phyloP scores from a whole-genome alignment of 1,140 invertebrate genomes.

The Apis dorsata region DNA sequence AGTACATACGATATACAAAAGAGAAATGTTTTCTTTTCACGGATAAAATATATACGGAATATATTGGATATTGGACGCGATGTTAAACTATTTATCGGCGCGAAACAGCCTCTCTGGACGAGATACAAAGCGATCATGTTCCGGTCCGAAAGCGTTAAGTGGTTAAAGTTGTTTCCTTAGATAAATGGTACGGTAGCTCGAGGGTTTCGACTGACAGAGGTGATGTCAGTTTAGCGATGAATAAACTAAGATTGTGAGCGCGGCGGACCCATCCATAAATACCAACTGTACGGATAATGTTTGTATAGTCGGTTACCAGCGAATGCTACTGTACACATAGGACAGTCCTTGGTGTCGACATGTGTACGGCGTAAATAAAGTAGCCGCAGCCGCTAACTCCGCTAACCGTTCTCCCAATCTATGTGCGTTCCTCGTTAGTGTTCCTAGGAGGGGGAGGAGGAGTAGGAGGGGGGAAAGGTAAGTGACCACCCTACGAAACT shows the following conservation, averaged over 20 bases:
- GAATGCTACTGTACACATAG: conserved; percentile 66
- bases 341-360: conserved; percentile 54
- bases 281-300: conserved; percentile 48
- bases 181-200: conserved; percentile 57
- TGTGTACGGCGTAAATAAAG: conserved; percentile 67
- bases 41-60: neutral
- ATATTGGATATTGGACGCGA: neutral
- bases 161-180: conserved; percentile 63
- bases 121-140: conserved; percentile 36
- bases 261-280: conserved; percentile 48
- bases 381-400: conserved; percentile 64
- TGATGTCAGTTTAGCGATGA: conserved; percentile 56
- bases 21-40: no score
- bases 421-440: conserved; percentile 58
- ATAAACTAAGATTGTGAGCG: conserved; percentile 50
- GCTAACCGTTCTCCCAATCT: conserved; percentile 67
- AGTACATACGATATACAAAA: neutral
- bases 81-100: conserved; percentile 44
- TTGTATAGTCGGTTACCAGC: conserved; percentile 63
- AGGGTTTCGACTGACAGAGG: conserved; percentile 53
- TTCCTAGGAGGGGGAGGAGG: conserved; percentile 25
- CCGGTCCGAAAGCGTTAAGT: conserved; percentile 51
- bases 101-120: neutral
- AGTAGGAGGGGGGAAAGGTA: neutral
- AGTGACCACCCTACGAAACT: conserved; percentile 39